A percentile compares a stretch with the other conserved stretches of the same genome.
phyloP scores from a whole-genome alignment of 2,113 vertebrate species.

The Thomomys bottae region DNA sequence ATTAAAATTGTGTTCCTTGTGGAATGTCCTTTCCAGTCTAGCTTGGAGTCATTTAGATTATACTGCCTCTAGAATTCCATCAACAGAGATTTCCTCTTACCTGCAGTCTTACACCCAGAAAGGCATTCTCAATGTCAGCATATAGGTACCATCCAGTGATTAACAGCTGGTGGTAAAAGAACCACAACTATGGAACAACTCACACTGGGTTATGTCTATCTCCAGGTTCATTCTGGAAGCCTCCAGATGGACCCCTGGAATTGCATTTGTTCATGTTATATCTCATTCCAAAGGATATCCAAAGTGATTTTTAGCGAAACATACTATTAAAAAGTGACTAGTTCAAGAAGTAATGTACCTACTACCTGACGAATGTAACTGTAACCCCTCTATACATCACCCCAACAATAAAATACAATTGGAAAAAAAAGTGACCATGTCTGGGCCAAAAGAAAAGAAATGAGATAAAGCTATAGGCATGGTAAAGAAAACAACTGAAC shows the following conservation, averaged over 20 bases:
- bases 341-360: too few relatives aligned
- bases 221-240: not conserved
- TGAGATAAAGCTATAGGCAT: not conserved
- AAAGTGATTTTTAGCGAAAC: not conserved
- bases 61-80: not conserved
- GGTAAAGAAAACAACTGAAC: not conserved
- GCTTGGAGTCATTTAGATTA: not conserved
- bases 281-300: not conserved
- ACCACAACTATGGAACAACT: not conserved
- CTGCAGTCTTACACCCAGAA: not conserved
- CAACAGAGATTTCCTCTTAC: not conserved
- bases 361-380: too few relatives aligned
- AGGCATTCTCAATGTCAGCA: not conserved
- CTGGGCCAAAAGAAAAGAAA: not conserved
- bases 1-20: not conserved
- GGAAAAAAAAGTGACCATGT: not conserved
- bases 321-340: not conserved
- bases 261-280: not conserved
- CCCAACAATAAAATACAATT: too few relatives aligned
- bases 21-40: not conserved
- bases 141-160: not conserved
- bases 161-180: fast-evolving
- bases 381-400: too few relatives aligned
- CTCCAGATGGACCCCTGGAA: not conserved
- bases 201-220: not conserved